Conservation (phyloP, 2,797 vertebrate genomes). For the Myripristis jacobus region DNA sequence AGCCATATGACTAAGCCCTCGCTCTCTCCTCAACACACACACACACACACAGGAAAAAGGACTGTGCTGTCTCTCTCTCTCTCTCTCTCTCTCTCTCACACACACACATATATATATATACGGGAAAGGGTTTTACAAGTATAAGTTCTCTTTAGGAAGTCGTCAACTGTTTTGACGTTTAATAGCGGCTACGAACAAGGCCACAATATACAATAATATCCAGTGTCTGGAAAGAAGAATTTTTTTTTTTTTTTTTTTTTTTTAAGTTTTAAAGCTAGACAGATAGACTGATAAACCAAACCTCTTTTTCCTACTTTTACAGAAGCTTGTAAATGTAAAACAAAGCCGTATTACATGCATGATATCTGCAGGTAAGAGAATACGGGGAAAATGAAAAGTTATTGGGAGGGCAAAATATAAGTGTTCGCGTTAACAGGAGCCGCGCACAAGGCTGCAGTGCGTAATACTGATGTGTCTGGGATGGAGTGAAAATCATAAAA, state of each 20-base stretch:
- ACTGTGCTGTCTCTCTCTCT: constrained; percentile 60
- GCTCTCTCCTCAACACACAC: constrained; percentile 53
- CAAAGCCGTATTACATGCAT: constrained; percentile 17
- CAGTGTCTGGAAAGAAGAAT: constrained; percentile 58
- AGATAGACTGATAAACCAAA: constrained; percentile 6
- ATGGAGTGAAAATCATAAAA: not conserved
- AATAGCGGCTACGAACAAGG: constrained; percentile 76
- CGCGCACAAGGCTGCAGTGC: not conserved
- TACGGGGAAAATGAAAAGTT: not conserved
- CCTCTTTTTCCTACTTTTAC: constrained; percentile 15
- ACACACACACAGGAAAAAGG: constrained; percentile 48
- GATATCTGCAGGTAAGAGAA: not conserved
- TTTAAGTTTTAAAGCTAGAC: constrained; percentile 3
- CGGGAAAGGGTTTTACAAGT: constrained; percentile 77
- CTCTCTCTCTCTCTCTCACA: constrained; percentile 53
- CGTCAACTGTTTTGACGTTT: constrained; percentile 80
- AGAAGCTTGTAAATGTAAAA: constrained; percentile 37
- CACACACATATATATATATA: constrained; percentile 32
- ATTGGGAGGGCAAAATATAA: not conserved
- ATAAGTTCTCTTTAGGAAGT: constrained; percentile 80
- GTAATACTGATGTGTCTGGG: not conserved
- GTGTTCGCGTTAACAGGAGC: not conserved
- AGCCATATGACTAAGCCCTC: constrained; percentile 79
- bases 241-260: too few relatives aligned
- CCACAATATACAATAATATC: constrained; percentile 73